Conservation (phyloP, 2,113 vertebrate genomes). For the Diglossa brunneiventris region DNA sequence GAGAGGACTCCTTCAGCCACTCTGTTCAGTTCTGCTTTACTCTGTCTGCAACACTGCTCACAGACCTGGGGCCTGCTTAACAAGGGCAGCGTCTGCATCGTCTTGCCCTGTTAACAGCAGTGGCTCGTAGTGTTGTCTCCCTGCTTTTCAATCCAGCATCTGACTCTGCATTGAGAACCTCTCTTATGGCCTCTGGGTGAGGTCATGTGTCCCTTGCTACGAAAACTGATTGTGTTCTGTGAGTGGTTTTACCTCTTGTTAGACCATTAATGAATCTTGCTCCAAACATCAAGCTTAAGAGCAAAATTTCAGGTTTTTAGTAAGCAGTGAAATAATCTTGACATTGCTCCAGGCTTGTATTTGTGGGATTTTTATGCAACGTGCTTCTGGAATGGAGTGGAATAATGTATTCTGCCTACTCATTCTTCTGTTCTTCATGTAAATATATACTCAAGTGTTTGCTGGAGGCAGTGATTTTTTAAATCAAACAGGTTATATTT, state of each 20-base stretch:
- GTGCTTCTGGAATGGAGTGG: neutral
- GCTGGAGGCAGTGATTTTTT: neutral
- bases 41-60: neutral
- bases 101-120: neutral
- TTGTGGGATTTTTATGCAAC: neutral
- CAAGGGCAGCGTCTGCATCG: fast-evolving
- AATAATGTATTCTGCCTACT: slow-evolving; percentile 1
- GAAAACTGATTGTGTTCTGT: neutral
- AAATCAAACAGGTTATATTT: slow-evolving; percentile 15
- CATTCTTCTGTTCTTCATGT: neutral
- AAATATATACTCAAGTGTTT: neutral
- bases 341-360: neutral
- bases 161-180: neutral
- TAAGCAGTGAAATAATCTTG: neutral
- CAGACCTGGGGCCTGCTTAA: neutral
- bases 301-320: neutral
- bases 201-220: neutral
- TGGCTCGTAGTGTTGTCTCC: neutral
- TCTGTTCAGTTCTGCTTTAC: neutral
- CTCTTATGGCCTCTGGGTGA: no score
- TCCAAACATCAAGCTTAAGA: neutral
- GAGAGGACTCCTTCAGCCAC: neutral
- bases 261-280: neutral
- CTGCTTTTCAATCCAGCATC: neutral
- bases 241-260: neutral